Base-by-base conservation (phyloP, 2,113 vertebrate species). In the Dascyllus trimaculatus region DNA sequence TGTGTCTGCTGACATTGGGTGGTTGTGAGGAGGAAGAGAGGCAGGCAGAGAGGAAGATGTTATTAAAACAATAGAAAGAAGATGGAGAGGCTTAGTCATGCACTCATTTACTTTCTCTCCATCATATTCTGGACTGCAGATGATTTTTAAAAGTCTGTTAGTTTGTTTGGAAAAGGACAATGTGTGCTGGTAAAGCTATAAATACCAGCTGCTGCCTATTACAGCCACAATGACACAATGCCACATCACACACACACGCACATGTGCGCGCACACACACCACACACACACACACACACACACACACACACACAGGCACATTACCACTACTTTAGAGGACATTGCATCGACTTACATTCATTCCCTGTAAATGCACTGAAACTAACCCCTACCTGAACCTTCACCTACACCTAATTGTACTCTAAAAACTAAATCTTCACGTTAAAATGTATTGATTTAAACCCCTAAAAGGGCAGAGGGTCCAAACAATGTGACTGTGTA, bases 121-220 rank as follows among this genome's bases (percentile, higher is more conserved):
- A 59, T 78, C 46, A 73, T 84, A 80, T 85, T 85, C 63, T 85
- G 75, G 83, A 81, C 79, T 80, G 74, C 83, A 87, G 84, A 90
- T 90, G 81, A 89, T 82, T 89, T 79, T 87, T 77, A 43, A 71
- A 87, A 90, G 81, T 86, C 83, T 72, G 69, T 90, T 67, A 78
- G 75, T 84, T 78, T 84, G 76, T 91, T 87, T 85, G 82, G 78
- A 79, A 79, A 82, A 79, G 81, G 76, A 88, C 88, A 86, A 57
- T 75, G 71, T 69, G 49, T 78, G 78, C 75, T 69, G 52, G 71
- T 76, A 71, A 78, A 58, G 69, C 82, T 82, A 71, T 70, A 77
- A 84, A 86, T 81, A 65, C 59, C 91, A 90, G 88, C 81, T 91
- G 91, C 74, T 86, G 69, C 63, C 74, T 89, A 90, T 92, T 91